Percentiles rank a stretch among this genome's conserved stretches.
These are phyloP conservation scores for Pinna nobilis DNA, from an alignment of 1,140 invertebrate species.

Conservation along the genomic window DNA sequence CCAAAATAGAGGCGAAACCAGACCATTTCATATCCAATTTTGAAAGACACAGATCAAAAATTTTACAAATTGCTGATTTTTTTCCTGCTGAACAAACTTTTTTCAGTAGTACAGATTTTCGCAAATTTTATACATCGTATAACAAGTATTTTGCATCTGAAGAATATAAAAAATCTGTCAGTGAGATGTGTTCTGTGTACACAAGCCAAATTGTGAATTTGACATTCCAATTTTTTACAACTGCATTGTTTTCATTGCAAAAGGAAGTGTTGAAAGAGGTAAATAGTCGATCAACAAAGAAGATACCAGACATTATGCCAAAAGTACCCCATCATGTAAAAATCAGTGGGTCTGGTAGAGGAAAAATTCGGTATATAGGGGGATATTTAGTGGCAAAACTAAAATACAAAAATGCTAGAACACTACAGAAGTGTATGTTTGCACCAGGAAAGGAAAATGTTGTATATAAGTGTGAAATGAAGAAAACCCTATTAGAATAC, in stretches of 20 bases:
- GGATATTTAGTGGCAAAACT: background rate
- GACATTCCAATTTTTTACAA: conserved; percentile 5
- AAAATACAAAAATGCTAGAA: background rate
- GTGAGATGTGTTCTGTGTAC: background rate
- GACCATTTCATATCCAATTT: background rate
- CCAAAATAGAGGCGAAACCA: background rate
- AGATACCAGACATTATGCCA: background rate
- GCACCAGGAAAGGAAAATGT: background rate
- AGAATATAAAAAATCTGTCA: background rate
- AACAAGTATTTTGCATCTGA: conserved; percentile 2
- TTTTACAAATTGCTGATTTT: background rate
- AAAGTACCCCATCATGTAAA: background rate
- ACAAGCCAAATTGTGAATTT: background rate
- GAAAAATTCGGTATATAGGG: background rate
- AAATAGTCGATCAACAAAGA: background rate
- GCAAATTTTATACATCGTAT: background rate
- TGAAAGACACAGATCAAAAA: background rate
- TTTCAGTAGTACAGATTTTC: background rate
- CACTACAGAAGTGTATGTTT: background rate
- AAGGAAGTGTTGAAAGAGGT: background rate
- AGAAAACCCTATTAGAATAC: conserved; percentile 1
- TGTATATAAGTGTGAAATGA: background rate
- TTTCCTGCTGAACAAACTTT: background rate
- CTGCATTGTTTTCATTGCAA: background rate
- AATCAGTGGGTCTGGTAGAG: background rate